Conservation (phyloP, 2,888 invertebrate species). For the Campaea margaritaria region DNA sequence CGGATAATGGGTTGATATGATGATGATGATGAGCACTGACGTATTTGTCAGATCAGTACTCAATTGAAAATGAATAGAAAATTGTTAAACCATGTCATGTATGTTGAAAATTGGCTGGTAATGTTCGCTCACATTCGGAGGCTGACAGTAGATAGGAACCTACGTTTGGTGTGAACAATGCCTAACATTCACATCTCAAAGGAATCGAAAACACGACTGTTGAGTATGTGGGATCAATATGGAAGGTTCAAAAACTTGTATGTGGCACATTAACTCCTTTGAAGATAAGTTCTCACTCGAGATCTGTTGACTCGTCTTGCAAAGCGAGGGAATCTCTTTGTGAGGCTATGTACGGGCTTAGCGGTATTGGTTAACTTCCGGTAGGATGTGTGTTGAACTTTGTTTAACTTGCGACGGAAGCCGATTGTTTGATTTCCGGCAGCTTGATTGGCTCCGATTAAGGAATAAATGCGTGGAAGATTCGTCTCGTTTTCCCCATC, state of each 20-base stretch:
- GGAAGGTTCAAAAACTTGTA: constrained; percentile 2
- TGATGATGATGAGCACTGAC: no score
- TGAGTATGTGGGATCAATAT: background rate
- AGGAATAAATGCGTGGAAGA: background rate
- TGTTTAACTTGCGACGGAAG: constrained; percentile 12
- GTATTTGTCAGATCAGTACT: no score
- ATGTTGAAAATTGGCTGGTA: no score
- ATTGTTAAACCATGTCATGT: no score
- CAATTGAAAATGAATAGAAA: no score
- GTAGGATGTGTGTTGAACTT: constrained; percentile 14
- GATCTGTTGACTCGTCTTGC: constrained; percentile 17
- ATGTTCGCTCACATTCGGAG: no score
- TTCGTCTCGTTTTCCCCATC: no score
- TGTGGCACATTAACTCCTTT: background rate
- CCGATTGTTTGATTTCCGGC: constrained; percentile 7
- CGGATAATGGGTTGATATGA: no score
- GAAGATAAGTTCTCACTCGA: constrained; percentile 7
- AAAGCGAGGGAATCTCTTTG: background rate
- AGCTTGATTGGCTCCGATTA: constrained; percentile 4
- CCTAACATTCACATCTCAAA: background rate
- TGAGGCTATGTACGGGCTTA: constrained; percentile 2
- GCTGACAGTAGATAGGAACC: no score
- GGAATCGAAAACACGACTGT: background rate
- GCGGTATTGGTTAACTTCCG: constrained; percentile 18
- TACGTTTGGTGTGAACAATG: no score